These are phyloP conservation scores for Nesoenas mayeri DNA, from an alignment of 2,113 vertebrate species.

Conservation along the genomic window DNA sequence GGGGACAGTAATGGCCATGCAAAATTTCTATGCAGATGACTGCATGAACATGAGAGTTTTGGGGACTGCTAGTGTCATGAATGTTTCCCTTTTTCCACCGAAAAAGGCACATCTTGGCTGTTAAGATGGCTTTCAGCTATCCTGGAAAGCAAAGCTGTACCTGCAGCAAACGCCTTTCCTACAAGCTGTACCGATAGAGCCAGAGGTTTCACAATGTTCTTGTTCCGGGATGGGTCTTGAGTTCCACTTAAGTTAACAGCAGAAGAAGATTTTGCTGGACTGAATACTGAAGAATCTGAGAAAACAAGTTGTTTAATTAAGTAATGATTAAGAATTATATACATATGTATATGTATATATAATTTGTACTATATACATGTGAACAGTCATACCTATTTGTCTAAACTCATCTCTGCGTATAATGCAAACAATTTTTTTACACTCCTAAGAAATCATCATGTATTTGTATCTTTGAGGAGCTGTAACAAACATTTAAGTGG, in stretches of 20 bases:
- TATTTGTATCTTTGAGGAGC: not conserved
- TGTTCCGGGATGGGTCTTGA: slow-evolving; percentile 84
- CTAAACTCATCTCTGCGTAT: not conserved
- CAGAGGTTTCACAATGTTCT: slow-evolving; percentile 87
- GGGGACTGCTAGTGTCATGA: not conserved
- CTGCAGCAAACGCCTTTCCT: slow-evolving; percentile 88
- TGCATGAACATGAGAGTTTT: not conserved
- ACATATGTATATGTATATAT: not conserved
- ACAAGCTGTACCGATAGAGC: slow-evolving; percentile 82
- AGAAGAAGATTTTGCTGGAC: slow-evolving; percentile 78
- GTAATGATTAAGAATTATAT: not conserved
- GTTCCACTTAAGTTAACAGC: slow-evolving; percentile 83
- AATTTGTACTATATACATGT: not conserved
- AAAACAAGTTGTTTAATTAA: slow-evolving; percentile 34
- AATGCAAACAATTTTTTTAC: not conserved
- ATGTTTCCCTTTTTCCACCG: not conserved
- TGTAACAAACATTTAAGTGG: not conserved
- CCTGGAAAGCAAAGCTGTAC: slow-evolving; percentile 71
- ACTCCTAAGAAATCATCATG: not conserved
- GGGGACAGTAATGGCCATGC: not conserved
- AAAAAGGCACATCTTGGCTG: not conserved
- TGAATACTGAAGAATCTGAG: slow-evolving; percentile 85
- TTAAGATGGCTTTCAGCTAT: not conserved
- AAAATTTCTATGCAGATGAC: not conserved
- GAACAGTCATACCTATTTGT: not conserved